Percentiles rank a stretch among this genome's conserved stretches.
phyloP scores from a whole-genome alignment of 1,140 invertebrate genomes.

The Aphaenogaster rudis region DNA sequence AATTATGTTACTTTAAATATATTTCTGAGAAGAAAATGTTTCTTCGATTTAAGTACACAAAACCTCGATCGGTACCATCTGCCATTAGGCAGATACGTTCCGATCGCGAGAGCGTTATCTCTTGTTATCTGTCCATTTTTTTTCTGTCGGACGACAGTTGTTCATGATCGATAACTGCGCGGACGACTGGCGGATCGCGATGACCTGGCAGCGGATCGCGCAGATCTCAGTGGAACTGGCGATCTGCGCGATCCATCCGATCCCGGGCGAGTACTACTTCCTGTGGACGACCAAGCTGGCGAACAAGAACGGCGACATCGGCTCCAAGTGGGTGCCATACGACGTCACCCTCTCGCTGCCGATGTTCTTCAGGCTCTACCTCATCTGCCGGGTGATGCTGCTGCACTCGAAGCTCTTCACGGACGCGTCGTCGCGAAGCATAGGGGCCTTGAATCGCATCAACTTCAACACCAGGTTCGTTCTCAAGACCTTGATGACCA shows the following conservation, averaged over 20 bases:
- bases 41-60: neutral
- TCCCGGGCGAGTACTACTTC: constrained; percentile 98
- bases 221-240: constrained; percentile 97
- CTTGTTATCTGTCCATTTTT: constrained; percentile 18
- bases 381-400: constrained; percentile 99
- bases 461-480: constrained; percentile 99
- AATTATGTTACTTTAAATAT: neutral
- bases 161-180: constrained; percentile 99
- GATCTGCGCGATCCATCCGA: constrained; percentile 98
- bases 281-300: constrained; percentile 98
- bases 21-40: neutral
- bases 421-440: constrained; percentile 97
- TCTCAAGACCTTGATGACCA: constrained; percentile 99
- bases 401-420: constrained; percentile 99
- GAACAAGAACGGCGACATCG: constrained; percentile 95
- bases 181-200: constrained; percentile 99
- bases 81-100: neutral
- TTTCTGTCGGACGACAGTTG: constrained; percentile 90
- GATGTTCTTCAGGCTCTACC: constrained; percentile 99
- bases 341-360: constrained; percentile 98
- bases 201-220: constrained; percentile 98
- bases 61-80: neutral
- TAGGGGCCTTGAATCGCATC: constrained; percentile 99
- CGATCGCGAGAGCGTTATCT: neutral
- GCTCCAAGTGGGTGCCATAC: constrained; percentile 95